Conservation (phyloP, 2,797 vertebrate genomes). For the Alca torda region DNA sequence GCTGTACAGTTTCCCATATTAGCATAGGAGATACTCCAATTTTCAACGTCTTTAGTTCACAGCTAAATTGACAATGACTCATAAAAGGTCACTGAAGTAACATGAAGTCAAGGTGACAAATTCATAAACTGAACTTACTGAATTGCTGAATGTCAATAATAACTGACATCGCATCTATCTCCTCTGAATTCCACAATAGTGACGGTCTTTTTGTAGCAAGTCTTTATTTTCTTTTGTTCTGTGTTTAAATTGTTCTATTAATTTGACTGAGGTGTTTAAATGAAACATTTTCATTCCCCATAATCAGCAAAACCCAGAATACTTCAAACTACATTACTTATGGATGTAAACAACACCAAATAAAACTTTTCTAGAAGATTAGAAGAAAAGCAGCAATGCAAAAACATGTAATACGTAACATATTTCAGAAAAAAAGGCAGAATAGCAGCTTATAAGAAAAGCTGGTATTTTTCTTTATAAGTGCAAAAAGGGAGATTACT, state of each 20-base stretch:
- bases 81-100: background rate
- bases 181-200: background rate
- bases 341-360: background rate
- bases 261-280: background rate
- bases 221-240: background rate
- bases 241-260: background rate
- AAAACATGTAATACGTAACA: fast-evolving
- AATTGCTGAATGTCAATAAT: background rate
- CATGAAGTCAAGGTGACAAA: background rate
- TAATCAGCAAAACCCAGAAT: fast-evolving
- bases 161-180: background rate
- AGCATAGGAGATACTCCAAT: background rate
- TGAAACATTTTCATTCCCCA: background rate
- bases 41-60: background rate
- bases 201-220: background rate
- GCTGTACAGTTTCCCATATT: background rate
- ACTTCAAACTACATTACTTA: background rate
- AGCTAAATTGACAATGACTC: background rate
- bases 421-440: background rate
- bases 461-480: background rate
- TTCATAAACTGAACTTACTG: background rate
- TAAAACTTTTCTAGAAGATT: background rate
- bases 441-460: background rate
- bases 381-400: background rate
- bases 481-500: background rate